Conservation (phyloP, 2,113 vertebrate genomes). For the Odocoileus hemionus region DNA sequence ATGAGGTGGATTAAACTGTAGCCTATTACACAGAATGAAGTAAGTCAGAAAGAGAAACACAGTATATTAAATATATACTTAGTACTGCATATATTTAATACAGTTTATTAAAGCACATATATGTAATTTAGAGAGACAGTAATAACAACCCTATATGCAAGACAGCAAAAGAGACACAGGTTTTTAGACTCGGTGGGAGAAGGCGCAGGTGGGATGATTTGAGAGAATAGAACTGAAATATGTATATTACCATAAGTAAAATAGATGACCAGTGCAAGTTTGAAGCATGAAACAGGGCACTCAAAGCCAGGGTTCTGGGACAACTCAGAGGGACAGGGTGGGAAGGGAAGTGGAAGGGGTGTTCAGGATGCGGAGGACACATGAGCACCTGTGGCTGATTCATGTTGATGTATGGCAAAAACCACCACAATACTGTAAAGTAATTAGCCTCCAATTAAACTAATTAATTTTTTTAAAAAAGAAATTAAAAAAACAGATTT, state of each 20-base stretch:
- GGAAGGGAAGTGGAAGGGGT: background rate
- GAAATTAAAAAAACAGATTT: background rate
- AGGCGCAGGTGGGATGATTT: background rate
- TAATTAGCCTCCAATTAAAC: background rate
- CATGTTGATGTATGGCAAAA: background rate
- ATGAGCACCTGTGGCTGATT: background rate
- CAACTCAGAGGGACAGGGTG: background rate
- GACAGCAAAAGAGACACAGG: background rate
- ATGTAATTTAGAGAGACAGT: background rate
- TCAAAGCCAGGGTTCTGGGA: background rate
- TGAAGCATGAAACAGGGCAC: background rate
- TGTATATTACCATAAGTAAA: background rate
- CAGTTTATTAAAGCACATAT: background rate
- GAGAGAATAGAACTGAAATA: background rate
- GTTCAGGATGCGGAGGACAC: background rate
- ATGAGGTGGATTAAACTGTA: background rate
- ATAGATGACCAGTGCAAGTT: background rate
- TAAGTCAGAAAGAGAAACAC: background rate
- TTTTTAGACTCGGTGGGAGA: background rate
- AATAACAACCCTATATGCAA: background rate
- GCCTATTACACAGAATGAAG: background rate
- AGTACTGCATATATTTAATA: background rate
- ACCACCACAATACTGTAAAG: background rate
- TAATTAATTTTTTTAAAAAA: background rate
- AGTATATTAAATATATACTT: too few relatives aligned